Base-by-base conservation (phyloP, 2,888 invertebrate genomes). In the Andrena chrysosceles region DNA sequence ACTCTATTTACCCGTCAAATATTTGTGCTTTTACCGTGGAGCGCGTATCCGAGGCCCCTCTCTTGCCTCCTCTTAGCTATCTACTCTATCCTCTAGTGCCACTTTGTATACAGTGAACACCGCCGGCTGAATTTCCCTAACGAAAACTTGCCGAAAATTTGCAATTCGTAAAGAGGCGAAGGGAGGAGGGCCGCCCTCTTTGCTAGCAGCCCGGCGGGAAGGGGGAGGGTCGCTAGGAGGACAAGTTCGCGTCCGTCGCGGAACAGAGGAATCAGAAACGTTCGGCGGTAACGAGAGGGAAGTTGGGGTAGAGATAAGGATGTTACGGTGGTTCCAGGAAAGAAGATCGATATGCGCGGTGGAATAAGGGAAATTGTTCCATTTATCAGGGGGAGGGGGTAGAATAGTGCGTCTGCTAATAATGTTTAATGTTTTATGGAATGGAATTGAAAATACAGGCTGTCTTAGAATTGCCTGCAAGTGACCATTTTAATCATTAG, bases 1-100 rank as follows among this genome's bases (percentile, higher is more conserved):
- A 93, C 91, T 93, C 93, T 93, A 93, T 93, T 93, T 93, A 92
- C 93, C 93, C 92, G 91, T 93, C 93, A 93, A 93, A 93, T 93
- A 93, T 93, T 93, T 93, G 93, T 92, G 93, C 93, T 93, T 93
- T 93, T 93, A 93, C 92, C 92, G 91, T 92, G 90, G 89, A 92
- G 89, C 91, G 89, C 91, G 90, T 91, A 91, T 90, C 91, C 90
- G 87, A 85, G 87, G 85, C 86, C 87, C 89, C 89, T 89, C 90
- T 89, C 86, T 85, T 83, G 80, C 87, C 81, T 84, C 85, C 85
- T 85, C 87, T 87, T 87, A 88, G 82, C 87, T 88, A 89, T 88
- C 86, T 87, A 85, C 89, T 89, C 88, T 85, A 90, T 90, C 91
- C 89, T 91, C 91, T 88, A 89, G 89, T 92, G 92, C 93, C 92